Evolutionary conservation across 1,140 invertebrate genomes (phyloP).

Genomic region (Platyscapa corneri): DNA sequence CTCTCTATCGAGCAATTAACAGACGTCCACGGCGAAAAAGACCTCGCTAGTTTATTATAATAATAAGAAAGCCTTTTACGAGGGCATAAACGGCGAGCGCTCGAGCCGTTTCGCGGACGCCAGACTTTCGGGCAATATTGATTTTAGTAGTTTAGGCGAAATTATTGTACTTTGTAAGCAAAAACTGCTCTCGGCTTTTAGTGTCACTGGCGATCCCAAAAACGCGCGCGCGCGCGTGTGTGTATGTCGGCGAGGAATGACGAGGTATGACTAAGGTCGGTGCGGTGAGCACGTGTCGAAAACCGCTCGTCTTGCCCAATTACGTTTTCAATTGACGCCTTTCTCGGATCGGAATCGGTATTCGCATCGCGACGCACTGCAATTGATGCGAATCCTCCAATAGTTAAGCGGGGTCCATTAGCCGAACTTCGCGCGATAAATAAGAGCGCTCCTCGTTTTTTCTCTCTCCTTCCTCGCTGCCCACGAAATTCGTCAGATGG

Average conservation of each 20-base stretch:
- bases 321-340: too few relatives aligned
- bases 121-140: neutral
- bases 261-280: too few relatives aligned
- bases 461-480: neutral
- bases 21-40: neutral
- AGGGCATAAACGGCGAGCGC: neutral
- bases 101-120: neutral
- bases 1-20: neutral
- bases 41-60: neutral
- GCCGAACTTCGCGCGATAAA: neutral
- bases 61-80: slow-evolving; percentile 2
- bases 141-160: too few relatives aligned
- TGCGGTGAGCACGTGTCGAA: too few relatives aligned
- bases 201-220: too few relatives aligned
- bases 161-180: neutral
- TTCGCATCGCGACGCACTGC: too few relatives aligned
- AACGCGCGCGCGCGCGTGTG: too few relatives aligned
- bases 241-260: too few relatives aligned
- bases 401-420: neutral
- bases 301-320: too few relatives aligned
- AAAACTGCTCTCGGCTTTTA: neutral
- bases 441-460: too few relatives aligned
- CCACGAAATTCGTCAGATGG: slow-evolving; percentile 7
- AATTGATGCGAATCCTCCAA: neutral
- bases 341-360: too few relatives aligned